Evolutionary conservation across 2,113 vertebrate genomes (phyloP), one percentile per base, ranked within the genome.

Genomic region (Junco hyemalis): DNA sequence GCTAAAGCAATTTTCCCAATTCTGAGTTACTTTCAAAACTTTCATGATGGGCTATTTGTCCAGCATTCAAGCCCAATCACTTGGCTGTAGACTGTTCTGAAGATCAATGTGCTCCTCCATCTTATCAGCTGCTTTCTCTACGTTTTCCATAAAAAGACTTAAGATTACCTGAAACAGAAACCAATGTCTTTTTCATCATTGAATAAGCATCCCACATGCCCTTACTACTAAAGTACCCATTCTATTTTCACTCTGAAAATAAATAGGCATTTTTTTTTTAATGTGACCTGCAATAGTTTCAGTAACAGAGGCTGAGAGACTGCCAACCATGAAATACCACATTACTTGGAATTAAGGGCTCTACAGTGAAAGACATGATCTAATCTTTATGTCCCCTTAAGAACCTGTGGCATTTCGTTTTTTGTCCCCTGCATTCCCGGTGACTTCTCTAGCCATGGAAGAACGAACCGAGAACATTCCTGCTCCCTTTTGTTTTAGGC

Each of bases 31-130:
- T 91, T 80, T 70, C 23, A 86, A 77, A 57, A 18, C 4, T 60
- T 83, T 88, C 33, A 11, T 61, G 8, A 24, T 20, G 25, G 9
- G 18, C 42, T 81, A 48, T 81, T 92, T 83, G 56, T 78, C 45
- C 16, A 14, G 26, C 11, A 50, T 78, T 86, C 47, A 83, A 81
- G 26, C 12, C 14, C 28, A 66, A 15, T 73, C 15, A 81, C 5
- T 11, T n/a, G 18, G 6, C 26, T 48, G 29, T 8, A 31, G n/a
- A 69, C 18, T 61, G 2, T 48, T 50, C 64, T 54, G 23, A 50
- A 83, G 42, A 45, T 45, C 0, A 0, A 35, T 59, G 5, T 45
- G 42, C 73, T 73, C 10, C 8, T 73, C 9, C 45, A 81, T 47
- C 35, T 59, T 44, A 53, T 8, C 18, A 74, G 25, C 12, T 74